These are phyloP conservation scores for Megaleporinus macrocephalus DNA, from an alignment of 2,113 vertebrate species.

Conservation along the genomic window DNA sequence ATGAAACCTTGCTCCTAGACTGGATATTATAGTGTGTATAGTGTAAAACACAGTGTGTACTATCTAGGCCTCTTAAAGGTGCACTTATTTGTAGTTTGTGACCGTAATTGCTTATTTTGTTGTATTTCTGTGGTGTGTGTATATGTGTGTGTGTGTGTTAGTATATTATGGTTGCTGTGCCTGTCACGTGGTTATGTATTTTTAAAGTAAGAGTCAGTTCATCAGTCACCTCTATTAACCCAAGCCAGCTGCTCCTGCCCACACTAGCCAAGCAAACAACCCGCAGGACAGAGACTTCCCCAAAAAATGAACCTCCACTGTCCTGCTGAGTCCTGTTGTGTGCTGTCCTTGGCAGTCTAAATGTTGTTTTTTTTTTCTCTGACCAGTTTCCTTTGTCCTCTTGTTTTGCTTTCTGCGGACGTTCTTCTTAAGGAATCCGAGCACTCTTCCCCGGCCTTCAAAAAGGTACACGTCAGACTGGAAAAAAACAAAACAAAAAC, in stretches of 20 bases:
- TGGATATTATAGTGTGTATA: not conserved
- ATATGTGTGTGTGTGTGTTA: conserved; percentile 19
- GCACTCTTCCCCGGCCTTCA: conserved; percentile 37
- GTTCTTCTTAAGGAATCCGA: conserved; percentile 12
- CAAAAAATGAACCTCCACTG: conserved; percentile 1
- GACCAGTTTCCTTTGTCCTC: conserved; percentile 5
- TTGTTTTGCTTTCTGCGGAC: conserved; percentile 9
- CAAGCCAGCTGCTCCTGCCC: conserved; percentile 33
- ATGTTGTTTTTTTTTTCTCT: not conserved
- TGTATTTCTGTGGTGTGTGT: conserved; percentile 14
- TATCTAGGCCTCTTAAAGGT: conserved; percentile 48
- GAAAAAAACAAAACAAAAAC: too few species aligned
- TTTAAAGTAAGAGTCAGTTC: conserved; percentile 28
- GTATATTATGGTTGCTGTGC: not conserved
- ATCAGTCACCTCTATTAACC: conserved; percentile 47
- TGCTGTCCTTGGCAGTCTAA: not conserved
- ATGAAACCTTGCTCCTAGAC: not conserved
- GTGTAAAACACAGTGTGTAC: too few species aligned
- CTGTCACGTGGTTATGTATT: not conserved
- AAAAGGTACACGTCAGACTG: conserved; percentile 27
- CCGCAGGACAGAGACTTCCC: conserved; percentile 11
- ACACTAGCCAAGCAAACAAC: not conserved
- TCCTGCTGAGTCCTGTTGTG: conserved; percentile 2
- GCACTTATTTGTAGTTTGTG: conserved; percentile 1
- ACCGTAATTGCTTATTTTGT: conserved; percentile 11